Percentiles rank a stretch among this genome's conserved stretches.
These are phyloP conservation scores for Pelobates fuscus DNA, from an alignment of 2,113 vertebrate species.

Conservation along the genomic window DNA sequence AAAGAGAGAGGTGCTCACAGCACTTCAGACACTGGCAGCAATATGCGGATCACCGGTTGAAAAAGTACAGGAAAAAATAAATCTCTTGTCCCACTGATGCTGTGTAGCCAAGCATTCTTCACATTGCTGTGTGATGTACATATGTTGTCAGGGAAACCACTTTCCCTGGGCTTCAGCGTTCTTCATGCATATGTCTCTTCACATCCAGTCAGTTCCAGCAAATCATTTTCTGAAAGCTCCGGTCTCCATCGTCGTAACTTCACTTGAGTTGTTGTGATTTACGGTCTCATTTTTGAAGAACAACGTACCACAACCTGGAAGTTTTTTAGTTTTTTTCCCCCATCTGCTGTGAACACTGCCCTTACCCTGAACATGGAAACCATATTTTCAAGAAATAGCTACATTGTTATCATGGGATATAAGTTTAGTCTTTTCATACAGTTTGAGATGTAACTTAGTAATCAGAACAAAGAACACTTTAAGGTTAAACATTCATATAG, in stretches of 20 bases:
- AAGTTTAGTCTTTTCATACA: too few species aligned
- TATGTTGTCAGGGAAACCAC: constrained; percentile 27
- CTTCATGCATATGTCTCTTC: constrained; percentile 33
- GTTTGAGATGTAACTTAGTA: too few species aligned
- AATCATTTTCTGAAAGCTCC: not conserved
- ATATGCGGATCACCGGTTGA: not conserved
- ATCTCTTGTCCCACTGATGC: not conserved
- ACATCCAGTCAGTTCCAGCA: constrained; percentile 7
- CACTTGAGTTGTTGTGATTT: not conserved
- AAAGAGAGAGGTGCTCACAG: too few species aligned
- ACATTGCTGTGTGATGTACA: constrained; percentile 28
- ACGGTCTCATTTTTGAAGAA: not conserved
- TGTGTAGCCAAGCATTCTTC: constrained; percentile 11
- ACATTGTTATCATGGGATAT: too few species aligned
- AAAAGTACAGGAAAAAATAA: not conserved
- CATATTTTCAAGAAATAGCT: too few species aligned
- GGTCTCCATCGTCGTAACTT: not conserved
- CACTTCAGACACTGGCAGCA: not conserved
- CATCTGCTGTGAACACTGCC: too few species aligned
- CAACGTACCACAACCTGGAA: too few species aligned
- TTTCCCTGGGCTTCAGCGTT: constrained; percentile 23
- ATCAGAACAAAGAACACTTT: too few species aligned
- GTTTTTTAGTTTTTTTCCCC: too few species aligned
- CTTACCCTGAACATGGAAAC: too few species aligned
- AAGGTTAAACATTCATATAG: too few species aligned